Percentiles rank a stretch among this genome's conserved stretches.
Conservation (phyloP, 1,140 invertebrate genomes). For the Probaryconus sp. region DNA sequence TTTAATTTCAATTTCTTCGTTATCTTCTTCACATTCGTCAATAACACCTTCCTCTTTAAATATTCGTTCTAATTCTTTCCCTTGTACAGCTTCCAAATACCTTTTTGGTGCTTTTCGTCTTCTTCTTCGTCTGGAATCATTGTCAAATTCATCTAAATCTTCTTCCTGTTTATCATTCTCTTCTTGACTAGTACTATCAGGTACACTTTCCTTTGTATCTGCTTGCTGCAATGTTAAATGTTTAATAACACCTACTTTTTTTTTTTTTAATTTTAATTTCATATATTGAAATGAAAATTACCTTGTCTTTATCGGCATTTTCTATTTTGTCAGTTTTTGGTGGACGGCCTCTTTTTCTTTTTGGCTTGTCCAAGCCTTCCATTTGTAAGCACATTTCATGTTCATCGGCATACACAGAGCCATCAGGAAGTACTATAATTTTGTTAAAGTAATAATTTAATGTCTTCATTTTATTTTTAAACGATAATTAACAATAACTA, state of each 20-base stretch:
- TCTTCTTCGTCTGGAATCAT: constrained; percentile 80
- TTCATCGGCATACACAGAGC: constrained; percentile 79
- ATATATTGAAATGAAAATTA: constrained; percentile 12
- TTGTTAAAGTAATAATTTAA: constrained; percentile 56
- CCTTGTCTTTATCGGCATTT: constrained; percentile 32
- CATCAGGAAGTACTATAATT: constrained; percentile 72
- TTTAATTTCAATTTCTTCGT: constrained; percentile 58
- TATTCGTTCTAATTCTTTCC: constrained; percentile 85
- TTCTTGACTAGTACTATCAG: constrained; percentile 68
- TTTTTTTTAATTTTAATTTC: constrained; percentile 8
- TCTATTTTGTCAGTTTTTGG: constrained; percentile 76
- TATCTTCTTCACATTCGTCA: constrained; percentile 80
- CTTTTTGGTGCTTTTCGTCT: constrained; percentile 82
- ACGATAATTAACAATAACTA: neutral
- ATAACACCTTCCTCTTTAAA: constrained; percentile 85
- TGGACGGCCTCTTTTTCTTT: constrained; percentile 83
- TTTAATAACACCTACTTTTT: too few species aligned
- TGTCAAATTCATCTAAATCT: constrained; percentile 74
- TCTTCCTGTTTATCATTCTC: constrained; percentile 77
- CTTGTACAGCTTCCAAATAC: constrained; percentile 83
- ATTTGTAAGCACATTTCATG: constrained; percentile 81
- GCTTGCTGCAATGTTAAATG: constrained; percentile 15
- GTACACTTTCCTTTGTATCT: constrained; percentile 62
- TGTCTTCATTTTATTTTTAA: too few species aligned
- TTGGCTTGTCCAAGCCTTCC: constrained; percentile 82